These are phyloP conservation scores for Netelia virgata DNA, from an alignment of 2,888 invertebrate species.

Conservation along the genomic window DNA sequence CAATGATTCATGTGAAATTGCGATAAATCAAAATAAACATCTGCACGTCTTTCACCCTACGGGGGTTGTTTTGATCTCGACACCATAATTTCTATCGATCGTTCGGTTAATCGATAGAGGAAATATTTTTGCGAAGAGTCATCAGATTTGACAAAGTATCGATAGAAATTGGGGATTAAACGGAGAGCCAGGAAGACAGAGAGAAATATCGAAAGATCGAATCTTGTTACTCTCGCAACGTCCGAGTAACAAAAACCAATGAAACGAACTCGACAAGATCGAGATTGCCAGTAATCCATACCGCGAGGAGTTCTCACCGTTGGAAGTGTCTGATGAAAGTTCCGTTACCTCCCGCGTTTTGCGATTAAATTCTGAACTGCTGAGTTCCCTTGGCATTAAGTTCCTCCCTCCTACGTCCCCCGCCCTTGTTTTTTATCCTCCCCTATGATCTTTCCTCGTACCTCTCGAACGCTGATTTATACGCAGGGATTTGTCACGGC, in stretches of 20 bases:
- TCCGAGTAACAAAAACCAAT: slow-evolving; percentile 5
- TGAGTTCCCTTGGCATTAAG: slow-evolving; percentile 32
- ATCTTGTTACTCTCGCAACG: too few relatives aligned
- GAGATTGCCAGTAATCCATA: slow-evolving; percentile 2
- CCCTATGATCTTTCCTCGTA: slow-evolving; percentile 6
- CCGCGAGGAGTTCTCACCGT: not conserved
- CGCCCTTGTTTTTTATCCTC: slow-evolving; percentile 27
- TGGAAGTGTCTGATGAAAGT: slow-evolving; percentile 30
- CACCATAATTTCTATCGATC: too few relatives aligned
- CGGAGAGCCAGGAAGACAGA: too few relatives aligned
- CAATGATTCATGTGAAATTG: too few relatives aligned
- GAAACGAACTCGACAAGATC: slow-evolving; percentile 2
- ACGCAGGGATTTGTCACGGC: slow-evolving; percentile 1
- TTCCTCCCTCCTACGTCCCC: slow-evolving; percentile 19
- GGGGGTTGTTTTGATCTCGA: too few relatives aligned
- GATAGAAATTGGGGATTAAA: too few relatives aligned
- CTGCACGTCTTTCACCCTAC: too few relatives aligned
- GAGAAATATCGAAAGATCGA: too few relatives aligned
- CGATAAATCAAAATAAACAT: too few relatives aligned
- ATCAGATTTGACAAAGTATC: too few relatives aligned
- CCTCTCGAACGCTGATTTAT: slow-evolving; percentile 38
- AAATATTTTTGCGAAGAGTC: too few relatives aligned
- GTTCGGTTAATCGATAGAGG: too few relatives aligned
- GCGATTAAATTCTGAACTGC: slow-evolving; percentile 44
- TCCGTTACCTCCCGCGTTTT: slow-evolving; percentile 10